These are phyloP conservation scores for Lutraria rhynchaena DNA, from an alignment of 1,140 invertebrate species.

Conservation along the genomic window DNA sequence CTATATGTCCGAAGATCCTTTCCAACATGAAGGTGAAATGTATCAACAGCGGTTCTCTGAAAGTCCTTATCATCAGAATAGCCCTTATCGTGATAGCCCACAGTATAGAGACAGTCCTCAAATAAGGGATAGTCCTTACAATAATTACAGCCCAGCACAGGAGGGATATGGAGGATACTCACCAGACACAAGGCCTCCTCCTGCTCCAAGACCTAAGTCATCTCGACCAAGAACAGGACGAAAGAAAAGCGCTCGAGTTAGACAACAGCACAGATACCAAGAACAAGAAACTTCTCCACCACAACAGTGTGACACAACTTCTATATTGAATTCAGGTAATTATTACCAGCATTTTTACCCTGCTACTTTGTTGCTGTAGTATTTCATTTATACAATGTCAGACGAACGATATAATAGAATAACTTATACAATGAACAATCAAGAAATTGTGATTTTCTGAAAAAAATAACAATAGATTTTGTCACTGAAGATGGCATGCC, in stretches of 20 bases:
- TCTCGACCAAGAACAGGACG: conserved; percentile 41
- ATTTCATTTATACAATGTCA: too few relatives aligned
- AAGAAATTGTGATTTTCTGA: too few relatives aligned
- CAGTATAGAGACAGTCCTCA: conserved; percentile 37
- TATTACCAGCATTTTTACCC: too few relatives aligned
- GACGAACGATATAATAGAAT: too few relatives aligned
- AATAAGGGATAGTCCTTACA: conserved; percentile 35
- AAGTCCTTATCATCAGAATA: conserved; percentile 23
- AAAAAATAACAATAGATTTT: too few relatives aligned
- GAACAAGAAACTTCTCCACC: conserved; percentile 52
- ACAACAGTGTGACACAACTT: conserved; percentile 50
- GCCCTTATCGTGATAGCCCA: conserved; percentile 31
- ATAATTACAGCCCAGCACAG: conserved; percentile 10
- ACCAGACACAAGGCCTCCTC: conserved; percentile 39
- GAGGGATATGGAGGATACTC: conserved; percentile 21
- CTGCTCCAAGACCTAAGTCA: conserved; percentile 52
- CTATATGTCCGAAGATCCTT: conserved; percentile 11
- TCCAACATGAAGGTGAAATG: conserved; percentile 19
- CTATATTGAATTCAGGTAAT: conserved; percentile 48
- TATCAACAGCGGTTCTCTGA: conserved; percentile 43
- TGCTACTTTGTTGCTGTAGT: too few relatives aligned
- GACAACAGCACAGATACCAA: conserved; percentile 37
- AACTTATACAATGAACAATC: too few relatives aligned
- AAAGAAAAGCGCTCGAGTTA: conserved; percentile 45
- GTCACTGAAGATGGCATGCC: too few relatives aligned